A percentile compares a stretch with the other conserved stretches of the same genome.
phyloP scores from a whole-genome alignment of 1,140 invertebrate species.

The Ostrea edulis region DNA sequence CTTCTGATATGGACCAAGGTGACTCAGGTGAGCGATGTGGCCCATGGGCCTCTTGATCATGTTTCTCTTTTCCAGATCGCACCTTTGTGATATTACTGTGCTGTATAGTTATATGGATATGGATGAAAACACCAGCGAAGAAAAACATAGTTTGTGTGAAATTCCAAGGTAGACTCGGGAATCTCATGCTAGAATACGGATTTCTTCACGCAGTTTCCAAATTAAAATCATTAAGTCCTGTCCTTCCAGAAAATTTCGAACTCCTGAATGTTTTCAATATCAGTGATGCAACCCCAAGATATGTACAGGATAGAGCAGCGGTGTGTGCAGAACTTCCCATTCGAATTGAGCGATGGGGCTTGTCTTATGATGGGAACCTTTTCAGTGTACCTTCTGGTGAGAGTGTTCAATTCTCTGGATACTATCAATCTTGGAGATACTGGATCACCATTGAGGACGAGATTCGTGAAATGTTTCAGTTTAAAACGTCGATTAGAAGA shows the following conservation, averaged over 20 bases:
- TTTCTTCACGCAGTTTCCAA: neutral
- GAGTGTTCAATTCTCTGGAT: slow-evolving; percentile 44
- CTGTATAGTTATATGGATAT: too few species aligned
- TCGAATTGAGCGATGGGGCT: neutral
- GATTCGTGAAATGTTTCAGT: slow-evolving; percentile 43
- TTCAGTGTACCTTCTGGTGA: neutral
- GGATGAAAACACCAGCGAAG: too few species aligned
- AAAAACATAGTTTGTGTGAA: neutral
- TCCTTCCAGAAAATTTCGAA: neutral
- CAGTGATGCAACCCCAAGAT: neutral
- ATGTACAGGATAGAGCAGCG: too few species aligned
- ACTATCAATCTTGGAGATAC: slow-evolving; percentile 57
- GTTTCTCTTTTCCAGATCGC: too few species aligned
- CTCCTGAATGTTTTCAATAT: neutral
- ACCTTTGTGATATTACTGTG: too few species aligned
- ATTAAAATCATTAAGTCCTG: neutral
- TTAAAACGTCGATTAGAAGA: slow-evolving; percentile 19
- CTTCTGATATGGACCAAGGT: too few species aligned
- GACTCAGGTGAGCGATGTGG: too few species aligned
- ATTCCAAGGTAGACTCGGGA: neutral
- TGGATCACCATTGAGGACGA: slow-evolving; percentile 46
- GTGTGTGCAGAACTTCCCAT: neutral
- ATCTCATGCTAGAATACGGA: neutral
- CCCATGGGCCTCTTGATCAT: too few species aligned
- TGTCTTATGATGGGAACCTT: neutral